Conservation (phyloP, 64 coral and sea anemone genomes). For the Anthopleura sola region DNA sequence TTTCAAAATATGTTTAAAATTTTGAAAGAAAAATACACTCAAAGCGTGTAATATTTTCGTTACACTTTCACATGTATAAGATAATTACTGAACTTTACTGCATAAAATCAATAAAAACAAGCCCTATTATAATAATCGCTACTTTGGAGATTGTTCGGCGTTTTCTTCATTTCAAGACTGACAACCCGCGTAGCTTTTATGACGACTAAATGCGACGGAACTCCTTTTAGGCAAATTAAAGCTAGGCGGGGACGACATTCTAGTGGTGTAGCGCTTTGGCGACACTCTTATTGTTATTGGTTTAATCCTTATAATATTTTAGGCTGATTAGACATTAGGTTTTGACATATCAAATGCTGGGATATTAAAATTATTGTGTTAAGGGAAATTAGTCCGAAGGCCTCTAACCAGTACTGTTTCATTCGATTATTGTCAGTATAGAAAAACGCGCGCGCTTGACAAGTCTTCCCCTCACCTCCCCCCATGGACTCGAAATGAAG, state of each 20-base stretch:
- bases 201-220: not conserved
- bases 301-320: not conserved
- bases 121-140: not conserved
- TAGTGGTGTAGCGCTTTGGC: not conserved
- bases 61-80: not conserved
- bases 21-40: not conserved
- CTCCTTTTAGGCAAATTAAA: slow-evolving; percentile 3
- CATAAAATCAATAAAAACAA: slow-evolving; percentile 1
- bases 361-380: not conserved
- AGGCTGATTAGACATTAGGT: not conserved
- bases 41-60: not conserved
- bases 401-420: not conserved
- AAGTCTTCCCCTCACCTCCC: not conserved
- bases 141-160: not conserved
- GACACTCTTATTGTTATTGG: not conserved
- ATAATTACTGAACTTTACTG: not conserved
- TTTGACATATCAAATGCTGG: slow-evolving; percentile 5
- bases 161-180: not conserved
- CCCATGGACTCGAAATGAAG: too few species aligned
- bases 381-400: not conserved
- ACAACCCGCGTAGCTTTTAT: not conserved
- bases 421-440: not conserved
- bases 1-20: not conserved
- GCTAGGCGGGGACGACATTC: slow-evolving; percentile 5
- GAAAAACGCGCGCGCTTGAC: not conserved